Percentiles rank a stretch among this genome's conserved stretches.
Evolutionary conservation across 2,797 vertebrate species (phyloP).

Genomic region (Hydrocynus forskahlii): DNA sequence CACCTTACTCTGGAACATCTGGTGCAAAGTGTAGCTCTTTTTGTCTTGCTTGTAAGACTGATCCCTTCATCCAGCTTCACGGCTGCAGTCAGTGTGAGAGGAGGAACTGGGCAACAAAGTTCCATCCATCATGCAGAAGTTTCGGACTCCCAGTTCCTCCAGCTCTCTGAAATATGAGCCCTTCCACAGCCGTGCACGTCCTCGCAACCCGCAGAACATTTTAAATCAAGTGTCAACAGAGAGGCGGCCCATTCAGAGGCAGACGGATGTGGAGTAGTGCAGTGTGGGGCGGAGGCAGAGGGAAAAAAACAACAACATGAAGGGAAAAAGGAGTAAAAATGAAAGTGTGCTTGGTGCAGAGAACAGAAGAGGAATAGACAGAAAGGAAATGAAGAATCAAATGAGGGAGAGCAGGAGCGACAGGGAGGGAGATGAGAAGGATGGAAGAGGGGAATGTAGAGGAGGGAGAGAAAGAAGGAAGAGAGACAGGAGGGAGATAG

Average conservation of each 20-base stretch:
- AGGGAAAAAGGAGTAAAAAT: background rate
- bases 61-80: conserved; percentile 23
- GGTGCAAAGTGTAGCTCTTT: too few species aligned
- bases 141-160: background rate
- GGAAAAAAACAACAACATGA: background rate
- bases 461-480: background rate
- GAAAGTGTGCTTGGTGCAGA: background rate
- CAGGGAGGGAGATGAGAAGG: too few species aligned
- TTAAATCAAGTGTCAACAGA: conserved; percentile 41
- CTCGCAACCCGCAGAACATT: conserved; percentile 41
- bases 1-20: too few species aligned
- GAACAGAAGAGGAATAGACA: background rate
- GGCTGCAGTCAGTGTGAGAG: conserved; percentile 23
- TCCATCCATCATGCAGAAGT: conserved; percentile 45
- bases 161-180: conserved; percentile 37
- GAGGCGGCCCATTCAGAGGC: conserved; percentile 2
- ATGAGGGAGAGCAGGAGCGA: too few species aligned
- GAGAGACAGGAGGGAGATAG: background rate
- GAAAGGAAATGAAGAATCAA: background rate
- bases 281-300: background rate
- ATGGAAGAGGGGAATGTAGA: background rate
- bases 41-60: conserved; percentile 36
- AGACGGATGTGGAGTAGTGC: conserved; percentile 2
- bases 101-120: conserved; percentile 14
- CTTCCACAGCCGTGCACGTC: conserved; percentile 10